A percentile compares a stretch with the other conserved stretches of the same genome.
phyloP scores from a whole-genome alignment of 2,888 invertebrate species.

The Philereme vetulata region DNA sequence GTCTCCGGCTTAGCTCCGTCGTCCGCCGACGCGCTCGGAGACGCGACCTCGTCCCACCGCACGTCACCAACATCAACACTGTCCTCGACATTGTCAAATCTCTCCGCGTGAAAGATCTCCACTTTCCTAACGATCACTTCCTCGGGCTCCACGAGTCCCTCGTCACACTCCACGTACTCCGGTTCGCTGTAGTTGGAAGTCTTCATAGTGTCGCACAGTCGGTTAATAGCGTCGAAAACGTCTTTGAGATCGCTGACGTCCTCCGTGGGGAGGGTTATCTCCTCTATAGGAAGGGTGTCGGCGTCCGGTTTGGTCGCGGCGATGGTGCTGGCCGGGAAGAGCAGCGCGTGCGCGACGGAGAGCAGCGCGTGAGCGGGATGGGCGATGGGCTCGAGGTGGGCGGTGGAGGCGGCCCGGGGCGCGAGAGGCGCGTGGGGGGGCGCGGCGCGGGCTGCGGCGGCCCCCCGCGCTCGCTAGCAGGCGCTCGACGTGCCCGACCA shows the following conservation, averaged over 20 bases:
- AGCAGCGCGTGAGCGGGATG: slow-evolving; percentile 68
- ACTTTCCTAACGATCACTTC: slow-evolving; percentile 21
- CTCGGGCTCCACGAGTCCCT: slow-evolving; percentile 28
- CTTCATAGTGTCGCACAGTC: slow-evolving; percentile 77
- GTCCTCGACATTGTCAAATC: slow-evolving; percentile 8
- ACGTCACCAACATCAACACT: neutral
- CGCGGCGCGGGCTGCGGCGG: slow-evolving; percentile 49
- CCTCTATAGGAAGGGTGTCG: slow-evolving; percentile 58
- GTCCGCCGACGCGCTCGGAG: slow-evolving; percentile 1
- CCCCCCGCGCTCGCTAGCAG: slow-evolving; percentile 80
- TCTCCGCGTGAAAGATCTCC: slow-evolving; percentile 22
- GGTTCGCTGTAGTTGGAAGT: slow-evolving; percentile 61
- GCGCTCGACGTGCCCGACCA: slow-evolving; percentile 83
- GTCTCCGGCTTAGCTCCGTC: neutral
- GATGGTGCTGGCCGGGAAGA: slow-evolving; percentile 61
- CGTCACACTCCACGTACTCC: slow-evolving; percentile 31
- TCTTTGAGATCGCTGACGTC: slow-evolving; percentile 74
- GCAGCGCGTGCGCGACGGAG: slow-evolving; percentile 67
- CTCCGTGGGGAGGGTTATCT: slow-evolving; percentile 56
- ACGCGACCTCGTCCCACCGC: slow-evolving; percentile 9
- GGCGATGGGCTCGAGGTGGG: slow-evolving; percentile 55
- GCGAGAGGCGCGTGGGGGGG: slow-evolving; percentile 1
- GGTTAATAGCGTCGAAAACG: slow-evolving; percentile 79
- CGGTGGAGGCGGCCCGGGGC: slow-evolving; percentile 37
- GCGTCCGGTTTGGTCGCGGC: slow-evolving; percentile 39